Evolutionary conservation across 2,888 invertebrate genomes (phyloP).

Genomic region (Sepiola atlantica): DNA sequence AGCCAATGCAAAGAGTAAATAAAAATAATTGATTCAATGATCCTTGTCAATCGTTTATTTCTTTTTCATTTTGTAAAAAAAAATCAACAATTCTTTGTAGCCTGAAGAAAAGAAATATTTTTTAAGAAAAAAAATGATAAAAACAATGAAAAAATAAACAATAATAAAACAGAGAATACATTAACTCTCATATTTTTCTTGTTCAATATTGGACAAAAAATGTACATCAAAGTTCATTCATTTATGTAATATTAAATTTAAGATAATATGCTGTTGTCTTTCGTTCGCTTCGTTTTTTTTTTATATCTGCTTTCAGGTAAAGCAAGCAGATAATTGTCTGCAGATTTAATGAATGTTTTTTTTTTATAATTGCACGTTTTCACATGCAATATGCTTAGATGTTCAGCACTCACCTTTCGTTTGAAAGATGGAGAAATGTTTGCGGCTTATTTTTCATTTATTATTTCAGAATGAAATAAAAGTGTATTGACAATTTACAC

Average conservation of each 20-base stretch:
- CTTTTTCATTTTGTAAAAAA: background rate
- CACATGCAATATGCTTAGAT: background rate
- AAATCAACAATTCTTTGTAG: background rate
- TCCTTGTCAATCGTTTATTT: background rate
- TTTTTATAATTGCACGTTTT: background rate
- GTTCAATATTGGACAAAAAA: conserved; percentile 32
- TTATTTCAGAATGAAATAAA: background rate
- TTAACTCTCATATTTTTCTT: background rate
- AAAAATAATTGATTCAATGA: background rate
- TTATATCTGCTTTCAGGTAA: background rate
- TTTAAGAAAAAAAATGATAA: background rate
- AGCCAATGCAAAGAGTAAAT: background rate
- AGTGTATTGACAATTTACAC: background rate
- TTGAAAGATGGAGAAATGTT: background rate
- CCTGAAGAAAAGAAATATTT: conserved; percentile 24
- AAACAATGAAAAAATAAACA: background rate
- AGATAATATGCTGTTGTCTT: background rate
- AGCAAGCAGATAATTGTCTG: background rate
- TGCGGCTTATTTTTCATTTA: background rate
- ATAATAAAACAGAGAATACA: background rate
- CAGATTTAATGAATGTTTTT: background rate
- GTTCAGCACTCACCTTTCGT: too few species aligned
- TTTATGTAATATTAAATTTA: background rate
- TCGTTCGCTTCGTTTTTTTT: background rate
- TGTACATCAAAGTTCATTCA: background rate